Percentiles rank a stretch among this genome's conserved stretches.
phyloP scores from a whole-genome alignment of 2,113 vertebrate species.

The Acanthisitta chloris region DNA sequence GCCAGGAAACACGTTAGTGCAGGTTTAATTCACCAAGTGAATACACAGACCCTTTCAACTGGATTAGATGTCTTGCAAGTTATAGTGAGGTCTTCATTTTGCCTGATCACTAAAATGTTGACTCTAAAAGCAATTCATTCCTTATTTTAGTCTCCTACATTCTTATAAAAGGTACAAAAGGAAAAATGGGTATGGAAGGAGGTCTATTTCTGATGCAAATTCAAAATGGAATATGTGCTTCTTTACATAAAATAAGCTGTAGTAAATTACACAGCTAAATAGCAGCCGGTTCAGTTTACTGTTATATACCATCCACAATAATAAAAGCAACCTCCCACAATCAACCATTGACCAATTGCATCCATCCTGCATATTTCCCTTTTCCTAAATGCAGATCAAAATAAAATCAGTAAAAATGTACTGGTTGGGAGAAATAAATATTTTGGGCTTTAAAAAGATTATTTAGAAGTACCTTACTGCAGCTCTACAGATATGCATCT shows the following conservation, averaged over 20 bases:
- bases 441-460: not conserved
- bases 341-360: not conserved
- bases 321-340: not conserved
- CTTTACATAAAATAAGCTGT: not conserved
- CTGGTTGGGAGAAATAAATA: not conserved
- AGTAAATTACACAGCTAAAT: not conserved
- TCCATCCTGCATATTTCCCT: not conserved
- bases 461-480: not conserved
- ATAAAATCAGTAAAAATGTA: not conserved
- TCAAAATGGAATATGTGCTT: not conserved
- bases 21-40: constrained; percentile 44
- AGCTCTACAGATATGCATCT: not conserved
- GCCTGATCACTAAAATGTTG: not conserved
- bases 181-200: not conserved
- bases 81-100: not conserved
- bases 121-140: not conserved
- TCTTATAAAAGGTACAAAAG: not conserved
- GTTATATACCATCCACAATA: not conserved
- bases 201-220: not conserved
- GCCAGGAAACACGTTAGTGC: constrained; percentile 44
- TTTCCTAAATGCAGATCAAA: not conserved
- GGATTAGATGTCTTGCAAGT: constrained; percentile 18
- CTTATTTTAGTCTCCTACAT: not conserved
- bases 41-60: constrained; percentile 12
- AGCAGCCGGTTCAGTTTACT: not conserved